These are phyloP conservation scores for Sceliomorpha sp. DNA, from an alignment of 2,888 invertebrate genomes.

Conservation along the genomic window DNA sequence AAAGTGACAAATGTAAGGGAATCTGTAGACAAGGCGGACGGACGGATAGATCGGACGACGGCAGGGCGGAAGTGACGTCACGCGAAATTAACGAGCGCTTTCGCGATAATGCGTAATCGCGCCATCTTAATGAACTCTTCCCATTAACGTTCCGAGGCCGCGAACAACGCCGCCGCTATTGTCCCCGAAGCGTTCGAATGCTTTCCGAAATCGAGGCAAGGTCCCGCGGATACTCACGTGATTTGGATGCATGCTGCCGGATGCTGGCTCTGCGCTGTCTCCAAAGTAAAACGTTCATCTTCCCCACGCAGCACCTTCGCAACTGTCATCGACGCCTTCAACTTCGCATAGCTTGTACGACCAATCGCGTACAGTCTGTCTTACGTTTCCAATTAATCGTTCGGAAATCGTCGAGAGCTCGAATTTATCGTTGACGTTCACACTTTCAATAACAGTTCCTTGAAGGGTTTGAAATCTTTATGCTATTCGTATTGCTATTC, in stretches of 20 bases:
- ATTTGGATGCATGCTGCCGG: conserved; percentile 22
- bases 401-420: too few relatives aligned
- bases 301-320: too few relatives aligned
- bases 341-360: too few relatives aligned
- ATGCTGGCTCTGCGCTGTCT: conserved; percentile 2
- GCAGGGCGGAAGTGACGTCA: conserved; percentile 72
- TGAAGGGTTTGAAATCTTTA: too few relatives aligned
- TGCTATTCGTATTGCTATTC: too few relatives aligned
- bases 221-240: conserved; percentile 24
- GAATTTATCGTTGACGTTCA: too few relatives aligned
- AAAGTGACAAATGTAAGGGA: conserved; percentile 39
- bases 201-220: conserved; percentile 1
- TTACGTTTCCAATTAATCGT: too few relatives aligned
- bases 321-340: too few relatives aligned
- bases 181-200: conserved; percentile 23
- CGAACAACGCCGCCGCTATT: conserved; percentile 56
- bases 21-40: conserved; percentile 46
- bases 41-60: conserved; percentile 47
- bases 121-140: conserved; percentile 73
- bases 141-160: conserved; percentile 69
- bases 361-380: too few relatives aligned
- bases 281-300: conserved; percentile 31
- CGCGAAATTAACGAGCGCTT: conserved; percentile 69
- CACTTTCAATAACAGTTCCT: too few relatives aligned
- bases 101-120: conserved; percentile 68